phyloP scores from a whole-genome alignment of 2,888 invertebrate genomes.

The Dusona sp. region DNA sequence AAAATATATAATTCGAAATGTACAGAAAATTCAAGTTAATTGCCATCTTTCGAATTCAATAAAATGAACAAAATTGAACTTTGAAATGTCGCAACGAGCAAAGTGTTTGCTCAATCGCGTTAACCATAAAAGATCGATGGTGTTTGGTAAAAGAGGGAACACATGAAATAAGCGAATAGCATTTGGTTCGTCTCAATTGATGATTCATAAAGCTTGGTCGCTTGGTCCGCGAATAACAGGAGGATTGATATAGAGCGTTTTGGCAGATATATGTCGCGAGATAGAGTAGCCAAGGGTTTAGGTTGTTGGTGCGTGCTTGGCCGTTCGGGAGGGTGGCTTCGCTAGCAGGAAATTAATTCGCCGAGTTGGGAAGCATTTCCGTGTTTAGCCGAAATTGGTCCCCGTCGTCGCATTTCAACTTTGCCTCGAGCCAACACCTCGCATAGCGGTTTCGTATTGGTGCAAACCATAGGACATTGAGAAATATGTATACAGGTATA shows the following conservation, averaged over 20 bases:
- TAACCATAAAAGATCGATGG: background rate
- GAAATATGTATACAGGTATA: slow-evolving; percentile 10
- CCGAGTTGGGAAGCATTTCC: slow-evolving; percentile 76
- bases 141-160: background rate
- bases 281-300: background rate
- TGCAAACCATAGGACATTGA: slow-evolving; percentile 19
- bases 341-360: slow-evolving; percentile 76
- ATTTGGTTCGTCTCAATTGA: slow-evolving; percentile 22
- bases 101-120: background rate
- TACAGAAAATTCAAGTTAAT: background rate
- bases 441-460: slow-evolving; percentile 12
- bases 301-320: slow-evolving; percentile 25
- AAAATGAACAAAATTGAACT: background rate
- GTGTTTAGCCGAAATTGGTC: slow-evolving; percentile 78
- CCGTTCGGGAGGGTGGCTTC: slow-evolving; percentile 52
- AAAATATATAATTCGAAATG: background rate
- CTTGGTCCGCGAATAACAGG: slow-evolving; percentile 13
- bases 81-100: background rate
- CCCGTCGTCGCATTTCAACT: slow-evolving; percentile 76
- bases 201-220: slow-evolving; percentile 15
- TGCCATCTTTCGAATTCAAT: background rate
- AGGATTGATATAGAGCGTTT: slow-evolving; percentile 31
- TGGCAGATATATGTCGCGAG: slow-evolving; percentile 1
- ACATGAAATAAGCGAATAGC: slow-evolving; percentile 8
- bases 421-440: slow-evolving; percentile 64